Evolutionary conservation across 2,797 vertebrate species (phyloP).

Genomic region (Myioborus miniatus): DNA sequence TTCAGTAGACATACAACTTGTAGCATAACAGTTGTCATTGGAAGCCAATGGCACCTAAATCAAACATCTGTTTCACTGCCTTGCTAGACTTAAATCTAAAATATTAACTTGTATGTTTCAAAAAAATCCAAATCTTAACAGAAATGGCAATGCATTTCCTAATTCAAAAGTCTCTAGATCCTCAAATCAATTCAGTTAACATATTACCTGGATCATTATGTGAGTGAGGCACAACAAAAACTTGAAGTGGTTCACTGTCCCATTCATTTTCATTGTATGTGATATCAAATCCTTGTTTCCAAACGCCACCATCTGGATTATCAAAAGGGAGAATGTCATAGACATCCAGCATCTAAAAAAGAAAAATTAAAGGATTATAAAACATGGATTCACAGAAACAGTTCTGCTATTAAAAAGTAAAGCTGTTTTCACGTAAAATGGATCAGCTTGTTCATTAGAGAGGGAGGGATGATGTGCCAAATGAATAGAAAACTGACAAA

Average conservation of each 20-base stretch:
- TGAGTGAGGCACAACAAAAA: constrained; percentile 92
- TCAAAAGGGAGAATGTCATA: constrained; percentile 89
- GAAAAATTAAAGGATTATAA: constrained; percentile 8
- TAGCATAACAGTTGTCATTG: neutral
- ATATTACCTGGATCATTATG: constrained; percentile 92
- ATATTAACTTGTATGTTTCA: neutral
- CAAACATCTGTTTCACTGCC: neutral
- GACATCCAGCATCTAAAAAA: constrained; percentile 88
- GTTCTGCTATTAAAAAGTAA: neutral
- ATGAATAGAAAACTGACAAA: neutral
- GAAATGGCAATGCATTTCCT: neutral
- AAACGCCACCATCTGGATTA: constrained; percentile 90
- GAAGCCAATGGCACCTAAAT: neutral
- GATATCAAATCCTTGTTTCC: constrained; percentile 96
- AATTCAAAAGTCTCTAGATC: neutral
- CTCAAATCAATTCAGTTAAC: neutral
- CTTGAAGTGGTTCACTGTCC: constrained; percentile 85
- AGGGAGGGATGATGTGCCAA: neutral
- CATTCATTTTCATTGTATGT: constrained; percentile 85
- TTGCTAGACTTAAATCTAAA: neutral
- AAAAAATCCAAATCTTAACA: neutral
- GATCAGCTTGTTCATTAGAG: neutral
- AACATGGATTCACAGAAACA: neutral
- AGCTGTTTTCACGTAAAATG: neutral
- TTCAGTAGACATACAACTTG: neutral